Conservation (phyloP, 2,888 invertebrate species). For the Coleophora deauratella region DNA sequence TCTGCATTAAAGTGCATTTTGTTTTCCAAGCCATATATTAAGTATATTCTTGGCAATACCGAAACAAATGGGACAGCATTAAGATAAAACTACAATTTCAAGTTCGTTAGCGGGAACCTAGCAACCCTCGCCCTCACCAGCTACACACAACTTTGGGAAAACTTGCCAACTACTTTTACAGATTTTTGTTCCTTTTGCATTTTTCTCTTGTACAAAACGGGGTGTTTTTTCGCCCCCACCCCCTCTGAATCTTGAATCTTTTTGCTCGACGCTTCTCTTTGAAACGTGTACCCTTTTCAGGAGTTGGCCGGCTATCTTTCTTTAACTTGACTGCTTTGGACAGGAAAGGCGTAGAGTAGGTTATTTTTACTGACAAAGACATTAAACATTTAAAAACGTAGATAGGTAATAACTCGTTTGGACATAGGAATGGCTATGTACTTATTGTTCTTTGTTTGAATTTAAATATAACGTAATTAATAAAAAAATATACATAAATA, state of each 20-base stretch:
- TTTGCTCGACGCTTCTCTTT: conserved; percentile 47
- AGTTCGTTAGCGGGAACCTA: conserved; percentile 43
- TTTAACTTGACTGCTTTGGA: conserved; percentile 58
- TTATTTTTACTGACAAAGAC: too few species aligned
- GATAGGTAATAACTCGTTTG: too few species aligned
- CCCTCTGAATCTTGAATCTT: conserved; percentile 43
- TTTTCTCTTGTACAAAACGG: conserved; percentile 50
- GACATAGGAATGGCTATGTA: too few species aligned
- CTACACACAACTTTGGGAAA: conserved; percentile 43
- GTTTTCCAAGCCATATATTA: too few species aligned
- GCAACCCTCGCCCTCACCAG: conserved; percentile 26
- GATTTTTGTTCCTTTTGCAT: conserved; percentile 61
- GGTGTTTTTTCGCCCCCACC: conserved; percentile 25
- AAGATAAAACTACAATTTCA: conserved; percentile 26
- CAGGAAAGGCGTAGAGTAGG: conserved; percentile 33
- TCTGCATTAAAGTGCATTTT: too few species aligned
- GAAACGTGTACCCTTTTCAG: conserved; percentile 72
- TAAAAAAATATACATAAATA: too few species aligned
- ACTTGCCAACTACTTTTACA: conserved; percentile 53
- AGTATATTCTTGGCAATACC: neutral
- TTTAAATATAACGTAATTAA: too few species aligned
- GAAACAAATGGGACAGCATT: conserved; percentile 21
- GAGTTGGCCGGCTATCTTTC: conserved; percentile 69
- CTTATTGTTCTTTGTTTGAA: too few species aligned
- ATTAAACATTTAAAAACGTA: too few species aligned